Conservation (phyloP, 2,113 vertebrate species). For the Odocoileus hemionus region DNA sequence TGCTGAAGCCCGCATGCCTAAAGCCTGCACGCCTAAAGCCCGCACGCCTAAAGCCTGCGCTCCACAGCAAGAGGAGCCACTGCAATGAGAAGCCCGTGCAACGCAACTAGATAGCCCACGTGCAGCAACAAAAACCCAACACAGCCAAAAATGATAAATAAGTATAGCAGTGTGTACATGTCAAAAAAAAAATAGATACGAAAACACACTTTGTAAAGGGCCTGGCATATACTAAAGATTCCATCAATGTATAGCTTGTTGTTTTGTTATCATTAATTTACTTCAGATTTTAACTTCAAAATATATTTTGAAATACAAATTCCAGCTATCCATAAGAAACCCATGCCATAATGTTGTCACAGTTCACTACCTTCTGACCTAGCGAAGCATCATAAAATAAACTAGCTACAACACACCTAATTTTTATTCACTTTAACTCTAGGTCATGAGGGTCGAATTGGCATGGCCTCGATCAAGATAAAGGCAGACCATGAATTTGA, state of each 20-base stretch:
- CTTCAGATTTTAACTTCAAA: neutral
- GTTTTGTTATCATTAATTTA: neutral
- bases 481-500: slow-evolving; percentile 84
- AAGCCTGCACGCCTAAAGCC: neutral
- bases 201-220: neutral
- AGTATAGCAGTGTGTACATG: neutral
- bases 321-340: neutral
- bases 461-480: slow-evolving; percentile 88
- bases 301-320: slow-evolving; percentile 7
- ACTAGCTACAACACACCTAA: neutral
- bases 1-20: neutral
- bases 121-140: neutral
- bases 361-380: neutral
- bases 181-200: neutral
- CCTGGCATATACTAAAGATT: neutral
- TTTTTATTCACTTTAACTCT: slow-evolving; percentile 21
- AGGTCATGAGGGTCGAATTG: slow-evolving; percentile 90
- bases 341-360: neutral
- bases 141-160: neutral
- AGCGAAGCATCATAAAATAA: neutral
- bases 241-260: neutral
- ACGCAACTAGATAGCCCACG: neutral
- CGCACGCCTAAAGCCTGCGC: neutral
- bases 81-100: neutral
- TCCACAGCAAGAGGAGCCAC: neutral